Evolutionary conservation across 2,113 vertebrate species (phyloP), one percentile per base, ranked within the genome.

Genomic region (Amia ocellicauda): DNA sequence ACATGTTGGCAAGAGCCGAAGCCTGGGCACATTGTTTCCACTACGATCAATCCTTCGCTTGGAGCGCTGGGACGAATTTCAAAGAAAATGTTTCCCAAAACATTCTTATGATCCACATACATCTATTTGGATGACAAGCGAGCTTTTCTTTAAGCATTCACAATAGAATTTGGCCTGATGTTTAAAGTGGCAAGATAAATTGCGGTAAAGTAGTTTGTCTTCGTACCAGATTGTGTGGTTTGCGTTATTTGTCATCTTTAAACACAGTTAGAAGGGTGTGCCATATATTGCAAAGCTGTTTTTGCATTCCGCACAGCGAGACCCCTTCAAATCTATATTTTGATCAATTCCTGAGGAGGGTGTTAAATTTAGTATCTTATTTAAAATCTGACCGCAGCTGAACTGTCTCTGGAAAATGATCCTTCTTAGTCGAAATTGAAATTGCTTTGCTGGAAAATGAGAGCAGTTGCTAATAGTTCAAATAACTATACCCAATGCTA

Each of bases 21-120:
- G 79, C 81, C 85, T 77, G 83, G 86, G 87, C 88, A 91, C 77
- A 77, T 84, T 86, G 80, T 86, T 85, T 85, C 73, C 68, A 70
- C 80, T 78, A 81, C 69, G 73, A 86, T 87, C 73, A 79, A 87
- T 86, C 78, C 78, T 81, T 72, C 72, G 80, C 86, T 87, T 80
- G 81, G 83, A 88, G 78, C 74, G 74, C 71, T 85, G 88, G 90
- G 88, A 92, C 89, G 69, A 72, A 69, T 88, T 91, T 93, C 90
- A 93, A 90, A 91, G 83, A 80, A 85, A 90, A 86, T 68, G 68
- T 75, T 88, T 89, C 82, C 83, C 82, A 82, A 85, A 89, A 88
- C 86, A 89, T 89, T 85, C 80, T 84, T 89, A 83, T 86, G 83
- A 84, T 86, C 79, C 85, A 82, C 83, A 89, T 88, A 84, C 79